Percentiles rank a stretch among this genome's conserved stretches.
Conservation (phyloP, 53 echinoderm and acorn worm species). For the Patiria pectinifera region DNA sequence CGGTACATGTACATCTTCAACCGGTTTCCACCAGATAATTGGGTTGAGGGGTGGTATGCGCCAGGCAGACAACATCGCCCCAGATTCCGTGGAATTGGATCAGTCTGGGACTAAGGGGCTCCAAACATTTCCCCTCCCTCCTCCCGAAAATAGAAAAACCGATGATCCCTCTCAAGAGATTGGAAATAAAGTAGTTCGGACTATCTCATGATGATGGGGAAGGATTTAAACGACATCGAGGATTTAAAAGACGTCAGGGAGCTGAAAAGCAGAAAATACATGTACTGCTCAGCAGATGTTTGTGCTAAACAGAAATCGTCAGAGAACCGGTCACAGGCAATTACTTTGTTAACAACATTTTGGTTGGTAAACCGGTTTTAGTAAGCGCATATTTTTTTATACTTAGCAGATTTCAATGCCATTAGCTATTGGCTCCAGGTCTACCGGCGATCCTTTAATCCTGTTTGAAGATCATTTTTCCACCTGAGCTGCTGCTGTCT, state of each 20-base stretch:
- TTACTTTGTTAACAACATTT: no score
- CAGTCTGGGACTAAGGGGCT: neutral
- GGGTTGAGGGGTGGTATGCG: neutral
- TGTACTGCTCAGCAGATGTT: no score
- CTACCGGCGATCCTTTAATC: neutral
- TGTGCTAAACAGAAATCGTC: no score
- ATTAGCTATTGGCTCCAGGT: neutral
- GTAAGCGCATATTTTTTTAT: no score
- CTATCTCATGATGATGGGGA: neutral
- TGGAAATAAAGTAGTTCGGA: neutral
- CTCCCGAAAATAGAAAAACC: neutral
- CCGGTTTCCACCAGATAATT: no score
- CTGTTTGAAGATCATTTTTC: conserved; percentile 18
- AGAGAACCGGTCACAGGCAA: no score
- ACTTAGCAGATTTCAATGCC: no score
- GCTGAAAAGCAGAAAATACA: no score
- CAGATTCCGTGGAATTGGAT: conserved; percentile 1
- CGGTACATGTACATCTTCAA: no score
- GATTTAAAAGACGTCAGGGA: no score
- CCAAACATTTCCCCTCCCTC: neutral
- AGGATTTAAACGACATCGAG: conserved; percentile 8
- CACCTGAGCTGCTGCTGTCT: conserved; percentile 17
- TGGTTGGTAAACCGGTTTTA: no score
- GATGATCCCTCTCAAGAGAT: neutral
- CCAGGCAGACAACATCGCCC: neutral